Evolutionary conservation across 2,113 vertebrate species (phyloP).

Genomic region (Himantopus leucocephalus): DNA sequence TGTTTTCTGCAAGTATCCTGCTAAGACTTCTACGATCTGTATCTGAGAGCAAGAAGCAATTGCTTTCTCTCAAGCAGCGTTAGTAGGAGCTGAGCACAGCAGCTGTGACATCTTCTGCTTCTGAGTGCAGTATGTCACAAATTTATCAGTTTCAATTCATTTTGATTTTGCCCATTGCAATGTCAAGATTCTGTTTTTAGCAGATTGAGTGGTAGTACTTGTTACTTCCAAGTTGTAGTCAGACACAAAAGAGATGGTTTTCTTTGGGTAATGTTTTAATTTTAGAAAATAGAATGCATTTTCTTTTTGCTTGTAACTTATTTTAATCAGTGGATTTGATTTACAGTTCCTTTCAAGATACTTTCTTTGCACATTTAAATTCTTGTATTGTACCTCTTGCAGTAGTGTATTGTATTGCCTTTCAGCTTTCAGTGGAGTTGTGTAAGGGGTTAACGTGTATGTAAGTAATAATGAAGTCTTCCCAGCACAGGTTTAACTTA

Average conservation of each 20-base stretch:
- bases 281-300: neutral
- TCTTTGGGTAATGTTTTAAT: neutral
- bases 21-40: neutral
- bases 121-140: neutral
- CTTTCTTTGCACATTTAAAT: neutral
- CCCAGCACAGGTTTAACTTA: neutral
- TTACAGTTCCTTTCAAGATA: neutral
- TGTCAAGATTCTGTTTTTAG: neutral
- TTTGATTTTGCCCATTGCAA: neutral
- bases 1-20: neutral
- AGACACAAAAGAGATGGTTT: neutral
- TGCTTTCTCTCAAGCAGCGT: neutral
- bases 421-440: neutral
- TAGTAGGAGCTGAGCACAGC: neutral
- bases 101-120: neutral
- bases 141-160: neutral
- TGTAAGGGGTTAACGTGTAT: neutral
- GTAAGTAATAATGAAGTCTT: neutral
- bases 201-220: neutral
- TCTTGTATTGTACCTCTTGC: neutral
- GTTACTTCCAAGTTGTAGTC: neutral
- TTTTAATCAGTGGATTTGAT: neutral
- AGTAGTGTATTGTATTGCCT: neutral
- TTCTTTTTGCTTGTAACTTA: neutral
- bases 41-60: neutral